Base-by-base conservation (phyloP, 2,113 vertebrate species). In the Notothenia coriiceps region DNA sequence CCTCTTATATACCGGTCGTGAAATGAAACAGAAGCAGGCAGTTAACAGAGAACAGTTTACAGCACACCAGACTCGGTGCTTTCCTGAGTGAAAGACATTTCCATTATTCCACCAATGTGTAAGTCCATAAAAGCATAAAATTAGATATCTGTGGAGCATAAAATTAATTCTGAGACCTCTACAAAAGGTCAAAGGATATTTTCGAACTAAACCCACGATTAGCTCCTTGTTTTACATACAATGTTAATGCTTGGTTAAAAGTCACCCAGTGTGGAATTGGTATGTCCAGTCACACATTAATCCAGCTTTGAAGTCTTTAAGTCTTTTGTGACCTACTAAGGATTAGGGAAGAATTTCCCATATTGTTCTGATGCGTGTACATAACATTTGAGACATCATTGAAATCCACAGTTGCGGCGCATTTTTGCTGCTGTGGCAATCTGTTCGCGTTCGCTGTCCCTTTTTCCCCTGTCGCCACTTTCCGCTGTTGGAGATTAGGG, bases 101-200 rank as follows among this genome's bases (percentile, higher is more conserved):
- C 88, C 85, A 88, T 92, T 93, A 92, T 92, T 89, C 85, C 80
- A 47, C 71, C 79, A 91, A 90, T 89, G 88, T 92, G 76, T 91
- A 89, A 89, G 80, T 88, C 87, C 84, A 70, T 86, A 93, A 93
- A 91, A 91, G 86, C 92, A 94, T 91, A 91, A 94, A 93, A 94
- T 93, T 88, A 93, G 91, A 93, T 92, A 91, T 90, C 90, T 81
- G 82, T 87, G 85, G 90, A 93, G 89, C 92, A 91, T 91, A 92
- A 93, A 91, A 94, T 94, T 88, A 91, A 94, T 93, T 93, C 83
- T 56, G 79, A 91, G 86, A 91, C 91, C 87, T 90, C 86, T 74
- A 80, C 77, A 87, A 93, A 91, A 93, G 93, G 91, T 94, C 91
- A 90, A 90, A 87, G 90, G 89, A 94, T 91, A 92, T 94, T 92